Evolutionary conservation across 2,888 invertebrate genomes (phyloP).

Genomic region (Archaeoteleia sp.): DNA sequence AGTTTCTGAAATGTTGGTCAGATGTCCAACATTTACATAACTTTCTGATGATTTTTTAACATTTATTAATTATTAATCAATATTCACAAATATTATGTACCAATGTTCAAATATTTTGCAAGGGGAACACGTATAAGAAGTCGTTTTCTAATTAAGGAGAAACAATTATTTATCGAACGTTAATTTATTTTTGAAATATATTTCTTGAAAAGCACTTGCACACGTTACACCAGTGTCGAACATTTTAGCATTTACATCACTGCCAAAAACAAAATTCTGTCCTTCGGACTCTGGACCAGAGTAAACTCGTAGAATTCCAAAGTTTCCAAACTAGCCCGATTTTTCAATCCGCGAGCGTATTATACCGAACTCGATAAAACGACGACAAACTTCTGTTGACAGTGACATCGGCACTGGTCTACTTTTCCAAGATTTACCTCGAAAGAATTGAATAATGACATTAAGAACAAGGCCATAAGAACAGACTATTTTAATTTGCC

Average conservation of each 20-base stretch:
- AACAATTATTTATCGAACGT: no score
- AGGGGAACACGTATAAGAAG: no score
- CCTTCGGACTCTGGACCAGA: conserved; percentile 9
- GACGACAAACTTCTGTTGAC: conserved; percentile 36
- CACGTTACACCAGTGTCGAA: no score
- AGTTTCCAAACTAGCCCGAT: conserved; percentile 42
- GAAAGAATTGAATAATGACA: conserved; percentile 29
- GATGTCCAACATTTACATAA: no score
- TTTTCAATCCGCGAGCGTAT: conserved; percentile 39
- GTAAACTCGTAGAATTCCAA: conserved; percentile 23
- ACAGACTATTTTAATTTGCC: conserved; percentile 29
- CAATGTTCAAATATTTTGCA: no score
- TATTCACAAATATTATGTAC: no score
- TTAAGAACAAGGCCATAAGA: conserved; percentile 17
- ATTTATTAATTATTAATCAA: no score
- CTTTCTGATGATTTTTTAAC: no score
- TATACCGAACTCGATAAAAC: conserved; percentile 42
- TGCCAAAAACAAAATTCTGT: conserved; percentile 26
- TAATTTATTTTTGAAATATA: conserved; percentile 8
- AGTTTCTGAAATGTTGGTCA: no score
- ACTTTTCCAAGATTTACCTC: conserved; percentile 27
- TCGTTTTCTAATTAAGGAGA: no score
- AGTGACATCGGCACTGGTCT: conserved; percentile 20
- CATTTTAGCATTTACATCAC: conserved; percentile 23
- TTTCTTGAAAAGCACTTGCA: no score